Percentiles rank a stretch among this genome's conserved stretches.
These are phyloP conservation scores for Tichodroma muraria DNA, from an alignment of 2,113 vertebrate species.

Conservation along the genomic window DNA sequence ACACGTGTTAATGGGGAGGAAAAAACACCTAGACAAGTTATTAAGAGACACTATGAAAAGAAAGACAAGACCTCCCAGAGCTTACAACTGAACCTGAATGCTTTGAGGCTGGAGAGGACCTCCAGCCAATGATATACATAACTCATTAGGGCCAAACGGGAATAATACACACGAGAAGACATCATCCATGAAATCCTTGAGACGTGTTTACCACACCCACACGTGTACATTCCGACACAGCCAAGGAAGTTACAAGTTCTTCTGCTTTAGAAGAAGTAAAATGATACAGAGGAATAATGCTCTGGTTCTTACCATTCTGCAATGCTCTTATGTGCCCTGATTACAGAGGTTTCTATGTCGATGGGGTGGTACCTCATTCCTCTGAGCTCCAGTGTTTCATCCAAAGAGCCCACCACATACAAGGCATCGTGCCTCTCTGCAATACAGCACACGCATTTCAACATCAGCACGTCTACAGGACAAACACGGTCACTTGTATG, in stretches of 20 bases:
- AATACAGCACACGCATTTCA: not conserved
- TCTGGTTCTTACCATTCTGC: constrained; percentile 87
- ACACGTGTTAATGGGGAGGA: not conserved
- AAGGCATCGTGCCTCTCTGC: constrained; percentile 92
- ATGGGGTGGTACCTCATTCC: constrained; percentile 97
- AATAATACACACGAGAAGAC: accelerated
- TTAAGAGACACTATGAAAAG: not conserved
- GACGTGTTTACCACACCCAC: not conserved
- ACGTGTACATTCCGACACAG: accelerated
- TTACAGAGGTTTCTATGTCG: constrained; percentile 95
- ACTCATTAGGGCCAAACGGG: not conserved
- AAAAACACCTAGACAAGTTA: not conserved
- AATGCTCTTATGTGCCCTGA: constrained; percentile 92
- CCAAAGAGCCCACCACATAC: constrained; percentile 92
- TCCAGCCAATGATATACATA: not conserved
- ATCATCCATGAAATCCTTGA: not conserved
- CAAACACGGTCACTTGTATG: accelerated
- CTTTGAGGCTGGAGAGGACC: not conserved
- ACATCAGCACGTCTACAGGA: not conserved
- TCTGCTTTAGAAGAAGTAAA: not conserved
- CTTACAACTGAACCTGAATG: not conserved
- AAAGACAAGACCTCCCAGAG: not conserved
- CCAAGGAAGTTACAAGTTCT: not conserved
- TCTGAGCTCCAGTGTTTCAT: constrained; percentile 92
- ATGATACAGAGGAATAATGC: not conserved